phyloP scores from a whole-genome alignment of 1,140 invertebrate species.

The Heterodera carotae region DNA sequence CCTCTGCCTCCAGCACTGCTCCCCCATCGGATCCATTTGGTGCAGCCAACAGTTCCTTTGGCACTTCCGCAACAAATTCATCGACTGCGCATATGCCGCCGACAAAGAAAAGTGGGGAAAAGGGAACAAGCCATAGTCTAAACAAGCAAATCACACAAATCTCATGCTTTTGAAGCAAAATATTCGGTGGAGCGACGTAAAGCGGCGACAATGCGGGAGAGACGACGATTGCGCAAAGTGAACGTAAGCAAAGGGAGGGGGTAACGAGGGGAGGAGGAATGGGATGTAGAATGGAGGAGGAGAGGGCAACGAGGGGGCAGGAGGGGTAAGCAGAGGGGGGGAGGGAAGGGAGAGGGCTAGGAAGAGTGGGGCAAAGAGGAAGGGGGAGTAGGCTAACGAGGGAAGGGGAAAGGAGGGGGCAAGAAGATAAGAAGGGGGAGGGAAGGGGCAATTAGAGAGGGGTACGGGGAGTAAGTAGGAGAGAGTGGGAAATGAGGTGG shows the following conservation, averaged over 20 bases:
- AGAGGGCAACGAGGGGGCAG: no score
- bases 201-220: constrained; percentile 89
- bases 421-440: no score
- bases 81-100: not conserved
- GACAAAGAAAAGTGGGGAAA: constrained; percentile 28
- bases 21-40: constrained; percentile 8
- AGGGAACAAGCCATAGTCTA: not conserved
- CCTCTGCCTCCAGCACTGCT: not conserved
- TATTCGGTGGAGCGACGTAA: constrained; percentile 88
- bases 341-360: no score
- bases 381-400: no score
- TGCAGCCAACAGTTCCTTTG: constrained; percentile 8
- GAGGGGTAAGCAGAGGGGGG: no score
- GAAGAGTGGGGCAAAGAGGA: no score
- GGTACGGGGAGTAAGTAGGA: no score
- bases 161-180: constrained; percentile 71
- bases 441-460: no score
- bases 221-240: constrained; percentile 87
- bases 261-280: not conserved
- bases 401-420: no score
- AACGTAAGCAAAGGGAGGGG: constrained; percentile 69
- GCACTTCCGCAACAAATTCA: not conserved
- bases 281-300: not conserved
- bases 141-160: constrained; percentile 77
- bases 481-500: no score